Conservation (phyloP, 1,140 invertebrate species). For the Dendrolimus punctatus region DNA sequence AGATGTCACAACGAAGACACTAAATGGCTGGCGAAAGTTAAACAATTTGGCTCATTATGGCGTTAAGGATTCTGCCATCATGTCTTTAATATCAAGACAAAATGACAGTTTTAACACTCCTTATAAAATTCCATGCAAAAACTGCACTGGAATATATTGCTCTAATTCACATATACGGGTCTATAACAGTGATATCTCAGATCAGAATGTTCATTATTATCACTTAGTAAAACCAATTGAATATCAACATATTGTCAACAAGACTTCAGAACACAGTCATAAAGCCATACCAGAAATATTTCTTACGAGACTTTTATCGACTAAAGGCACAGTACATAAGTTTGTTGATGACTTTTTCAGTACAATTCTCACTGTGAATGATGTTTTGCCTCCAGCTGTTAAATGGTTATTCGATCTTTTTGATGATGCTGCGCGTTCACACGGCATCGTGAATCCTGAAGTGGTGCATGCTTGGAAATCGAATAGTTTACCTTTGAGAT, state of each 20-base stretch:
- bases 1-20: slow-evolving; percentile 91
- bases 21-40: slow-evolving; percentile 91
- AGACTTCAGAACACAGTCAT: slow-evolving; percentile 83
- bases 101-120: slow-evolving; percentile 86
- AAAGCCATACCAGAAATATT: slow-evolving; percentile 98
- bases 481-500: slow-evolving; percentile 93
- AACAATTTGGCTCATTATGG: slow-evolving; percentile 96
- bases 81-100: slow-evolving; percentile 92
- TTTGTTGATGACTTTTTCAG: slow-evolving; percentile 96
- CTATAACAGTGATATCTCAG: slow-evolving; percentile 85
- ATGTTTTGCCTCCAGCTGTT: slow-evolving; percentile 90
- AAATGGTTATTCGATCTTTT: slow-evolving; percentile 97
- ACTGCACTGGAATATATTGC: slow-evolving; percentile 84
- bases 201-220: slow-evolving; percentile 81
- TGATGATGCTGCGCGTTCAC: slow-evolving; percentile 89
- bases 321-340: slow-evolving; percentile 96
- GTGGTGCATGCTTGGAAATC: slow-evolving; percentile 97
- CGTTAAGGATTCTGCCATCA: slow-evolving; percentile 93
- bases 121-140: slow-evolving; percentile 87
- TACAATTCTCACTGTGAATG: slow-evolving; percentile 91
- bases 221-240: slow-evolving; percentile 90
- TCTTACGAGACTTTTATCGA: slow-evolving; percentile 91
- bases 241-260: slow-evolving; percentile 77
- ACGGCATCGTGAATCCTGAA: slow-evolving; percentile 87
- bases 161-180: slow-evolving; percentile 84